phyloP scores from a whole-genome alignment of 2,888 invertebrate species.

The Tinea trinotella region DNA sequence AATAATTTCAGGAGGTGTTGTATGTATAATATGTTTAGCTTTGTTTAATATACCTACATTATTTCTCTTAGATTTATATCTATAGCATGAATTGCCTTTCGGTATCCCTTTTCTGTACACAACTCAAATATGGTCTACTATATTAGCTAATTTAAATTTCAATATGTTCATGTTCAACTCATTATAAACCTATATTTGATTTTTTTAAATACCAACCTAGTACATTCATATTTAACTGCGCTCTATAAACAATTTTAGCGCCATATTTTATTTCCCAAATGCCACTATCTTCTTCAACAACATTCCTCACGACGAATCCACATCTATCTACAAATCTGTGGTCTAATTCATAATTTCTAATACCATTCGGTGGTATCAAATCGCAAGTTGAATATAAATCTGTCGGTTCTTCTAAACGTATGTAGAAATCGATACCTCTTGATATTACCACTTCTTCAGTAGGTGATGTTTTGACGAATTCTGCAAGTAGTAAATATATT shows the following conservation, averaged over 20 bases:
- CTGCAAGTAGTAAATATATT: conserved; percentile 30
- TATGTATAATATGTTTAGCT: no score
- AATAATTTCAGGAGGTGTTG: no score
- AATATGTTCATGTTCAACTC: no score
- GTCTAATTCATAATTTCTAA: conserved; percentile 28
- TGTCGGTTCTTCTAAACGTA: conserved; percentile 36
- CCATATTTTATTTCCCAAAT: conserved; percentile 45
- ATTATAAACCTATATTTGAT: no score
- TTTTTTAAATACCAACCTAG: conserved; percentile 36
- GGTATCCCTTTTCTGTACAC: no score
- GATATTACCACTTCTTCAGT: conserved; percentile 29
- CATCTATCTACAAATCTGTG: conserved; percentile 27
- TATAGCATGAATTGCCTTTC: no score
- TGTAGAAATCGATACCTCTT: conserved; percentile 39
- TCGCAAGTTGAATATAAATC: conserved; percentile 36
- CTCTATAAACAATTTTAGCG: conserved; percentile 34
- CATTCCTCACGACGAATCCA: conserved; percentile 36
- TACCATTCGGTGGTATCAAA: conserved; percentile 33
- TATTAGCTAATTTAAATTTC: no score
- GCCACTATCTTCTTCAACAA: conserved; percentile 32
- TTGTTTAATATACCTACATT: no score
- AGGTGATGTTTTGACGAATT: conserved; percentile 34
- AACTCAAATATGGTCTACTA: no score
- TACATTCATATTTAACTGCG: conserved; percentile 35
- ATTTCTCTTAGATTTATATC: no score